Conservation (phyloP, 2,888 invertebrate genomes). For the Calameuta pallipes region DNA sequence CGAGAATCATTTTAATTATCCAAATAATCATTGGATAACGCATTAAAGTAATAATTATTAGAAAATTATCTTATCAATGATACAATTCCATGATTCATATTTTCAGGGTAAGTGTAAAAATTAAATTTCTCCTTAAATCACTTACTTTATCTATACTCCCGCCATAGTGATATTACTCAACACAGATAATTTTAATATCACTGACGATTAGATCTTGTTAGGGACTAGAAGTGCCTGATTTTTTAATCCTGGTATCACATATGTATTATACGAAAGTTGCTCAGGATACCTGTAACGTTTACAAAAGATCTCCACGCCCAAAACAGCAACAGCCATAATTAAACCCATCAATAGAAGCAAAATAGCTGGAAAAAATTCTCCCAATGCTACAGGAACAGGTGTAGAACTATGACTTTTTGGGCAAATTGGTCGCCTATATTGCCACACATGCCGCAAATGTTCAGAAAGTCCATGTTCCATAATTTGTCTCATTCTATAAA, state of each 20-base stretch:
- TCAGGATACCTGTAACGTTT: background rate
- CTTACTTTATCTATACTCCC: no score
- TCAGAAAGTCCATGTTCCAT: conserved; percentile 42
- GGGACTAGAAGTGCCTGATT: background rate
- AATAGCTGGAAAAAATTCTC: conserved; percentile 49
- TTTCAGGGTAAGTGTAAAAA: background rate
- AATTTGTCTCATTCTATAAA: conserved; percentile 40
- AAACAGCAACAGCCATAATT: conserved; percentile 31
- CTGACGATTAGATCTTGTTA: no score
- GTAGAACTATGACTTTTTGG: conserved; percentile 47
- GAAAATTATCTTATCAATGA: background rate
- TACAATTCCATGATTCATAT: background rate
- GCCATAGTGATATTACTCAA: no score
- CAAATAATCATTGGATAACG: background rate
- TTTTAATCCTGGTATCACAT: background rate
- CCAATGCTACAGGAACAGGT: conserved; percentile 46
- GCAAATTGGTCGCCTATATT: conserved; percentile 43
- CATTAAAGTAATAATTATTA: background rate
- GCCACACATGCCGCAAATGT: conserved; percentile 43
- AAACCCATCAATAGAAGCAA: conserved; percentile 41
- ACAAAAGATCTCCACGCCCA: conserved; percentile 34
- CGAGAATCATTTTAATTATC: background rate
- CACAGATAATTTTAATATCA: no score
- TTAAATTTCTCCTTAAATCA: background rate
- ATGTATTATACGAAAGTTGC: background rate